Evolutionary conservation across 64 coral and sea anemone species (phyloP).

Genomic region (Montipora sp.): DNA sequence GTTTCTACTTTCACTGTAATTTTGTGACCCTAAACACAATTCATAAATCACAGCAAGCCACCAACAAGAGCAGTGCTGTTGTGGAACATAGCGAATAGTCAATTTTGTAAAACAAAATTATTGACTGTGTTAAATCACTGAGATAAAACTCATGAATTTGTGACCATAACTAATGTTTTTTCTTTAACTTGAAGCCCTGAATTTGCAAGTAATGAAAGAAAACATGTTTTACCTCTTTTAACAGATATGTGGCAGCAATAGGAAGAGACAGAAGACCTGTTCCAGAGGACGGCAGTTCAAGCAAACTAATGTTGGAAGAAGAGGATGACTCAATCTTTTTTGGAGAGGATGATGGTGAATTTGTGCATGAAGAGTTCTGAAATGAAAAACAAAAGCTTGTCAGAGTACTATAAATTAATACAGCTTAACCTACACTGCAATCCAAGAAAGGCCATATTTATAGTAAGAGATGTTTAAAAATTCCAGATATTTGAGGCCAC

Average conservation of each 20-base stretch:
- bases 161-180: not conserved
- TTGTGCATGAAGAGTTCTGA: not conserved
- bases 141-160: not conserved
- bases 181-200: too few relatives aligned
- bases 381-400: not conserved
- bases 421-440: too few relatives aligned
- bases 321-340: not conserved
- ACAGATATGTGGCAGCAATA: constrained; percentile 16
- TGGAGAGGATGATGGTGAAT: constrained; percentile 16
- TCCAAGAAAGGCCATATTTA: too few relatives aligned
- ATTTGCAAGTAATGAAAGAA: not conserved
- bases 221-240: constrained; percentile 7
- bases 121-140: too few relatives aligned
- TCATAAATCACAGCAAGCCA: too few relatives aligned
- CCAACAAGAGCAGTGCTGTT: too few relatives aligned
- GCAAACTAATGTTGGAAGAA: not conserved
- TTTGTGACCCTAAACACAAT: too few relatives aligned
- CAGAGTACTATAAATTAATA: not conserved
- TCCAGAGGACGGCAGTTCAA: not conserved
- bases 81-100: too few relatives aligned
- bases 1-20: too few relatives aligned
- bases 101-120: too few relatives aligned
- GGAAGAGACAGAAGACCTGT: constrained; percentile 26
- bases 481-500: too few relatives aligned
- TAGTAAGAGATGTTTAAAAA: too few relatives aligned